phyloP scores from a whole-genome alignment of 2,113 vertebrate genomes.

The Gymnobelideus leadbeateri region DNA sequence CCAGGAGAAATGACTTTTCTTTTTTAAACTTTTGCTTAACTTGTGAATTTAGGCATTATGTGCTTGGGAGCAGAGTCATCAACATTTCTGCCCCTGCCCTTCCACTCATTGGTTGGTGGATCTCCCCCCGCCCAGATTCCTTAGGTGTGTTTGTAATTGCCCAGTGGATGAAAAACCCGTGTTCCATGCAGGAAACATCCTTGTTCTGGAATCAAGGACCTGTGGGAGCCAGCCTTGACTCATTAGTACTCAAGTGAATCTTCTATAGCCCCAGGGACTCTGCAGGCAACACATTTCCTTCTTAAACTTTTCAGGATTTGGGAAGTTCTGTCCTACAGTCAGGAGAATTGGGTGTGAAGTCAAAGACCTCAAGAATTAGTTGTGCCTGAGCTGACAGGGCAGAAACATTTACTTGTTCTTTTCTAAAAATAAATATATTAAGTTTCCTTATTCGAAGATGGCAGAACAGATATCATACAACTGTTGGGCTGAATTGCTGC shows the following conservation, averaged over 20 bases:
- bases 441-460: conserved; percentile 65
- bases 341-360: conserved; percentile 38
- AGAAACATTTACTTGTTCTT: conserved; percentile 59
- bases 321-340: conserved; percentile 55
- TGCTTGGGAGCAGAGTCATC: conserved; percentile 25
- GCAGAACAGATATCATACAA: conserved; percentile 70
- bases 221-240: conserved; percentile 10
- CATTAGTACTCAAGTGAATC: background rate
- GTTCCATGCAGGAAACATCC: background rate
- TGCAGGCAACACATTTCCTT: conserved; percentile 60
- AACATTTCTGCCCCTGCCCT: background rate
- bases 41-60: conserved; percentile 30
- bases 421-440: conserved; percentile 74
- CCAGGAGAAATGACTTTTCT: background rate
- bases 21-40: background rate
- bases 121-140: conserved; percentile 12
- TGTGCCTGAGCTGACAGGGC: conserved; percentile 66
- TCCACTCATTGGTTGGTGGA: background rate
- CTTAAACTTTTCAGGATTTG: conserved; percentile 19
- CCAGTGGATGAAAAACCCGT: background rate
- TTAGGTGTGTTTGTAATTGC: background rate
- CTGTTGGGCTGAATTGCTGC: conserved; percentile 46
- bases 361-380: conserved; percentile 44
- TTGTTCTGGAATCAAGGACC: background rate
- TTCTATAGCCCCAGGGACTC: conserved; percentile 4